Evolutionary conservation across 2,113 vertebrate species (phyloP).

Genomic region (Leptobrachium leishanense): DNA sequence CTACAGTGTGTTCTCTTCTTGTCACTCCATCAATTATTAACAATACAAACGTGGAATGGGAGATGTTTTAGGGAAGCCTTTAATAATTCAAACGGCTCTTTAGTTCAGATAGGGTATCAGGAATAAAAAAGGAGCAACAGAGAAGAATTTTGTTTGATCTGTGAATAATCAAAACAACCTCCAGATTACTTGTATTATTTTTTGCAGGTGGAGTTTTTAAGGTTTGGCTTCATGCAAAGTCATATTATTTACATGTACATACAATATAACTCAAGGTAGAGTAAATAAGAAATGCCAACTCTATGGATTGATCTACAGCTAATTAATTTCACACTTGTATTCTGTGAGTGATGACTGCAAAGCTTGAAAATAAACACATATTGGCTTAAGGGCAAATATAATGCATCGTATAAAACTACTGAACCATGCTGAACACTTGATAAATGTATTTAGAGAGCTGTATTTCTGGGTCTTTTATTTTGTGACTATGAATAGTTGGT

Average conservation of each 20-base stretch:
- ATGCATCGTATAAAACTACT: slow-evolving; percentile 24
- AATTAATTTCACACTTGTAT: slow-evolving; percentile 34
- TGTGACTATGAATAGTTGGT: slow-evolving; percentile 4
- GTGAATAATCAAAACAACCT: too few species aligned
- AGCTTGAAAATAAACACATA: slow-evolving; percentile 31
- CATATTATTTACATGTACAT: slow-evolving; percentile 25
- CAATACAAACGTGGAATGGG: slow-evolving; percentile 58
- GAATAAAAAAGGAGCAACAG: slow-evolving; percentile 39
- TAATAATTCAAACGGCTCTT: slow-evolving; percentile 72
- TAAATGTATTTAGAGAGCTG: slow-evolving; percentile 15
- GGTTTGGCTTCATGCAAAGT: slow-evolving; percentile 36
- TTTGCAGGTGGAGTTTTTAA: slow-evolving; percentile 1
- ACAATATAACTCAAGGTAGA: slow-evolving; percentile 27
- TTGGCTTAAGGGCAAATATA: slow-evolving; percentile 14
- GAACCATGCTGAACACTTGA: slow-evolving; percentile 26
- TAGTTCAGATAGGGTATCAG: slow-evolving; percentile 65
- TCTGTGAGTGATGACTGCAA: slow-evolving; percentile 32
- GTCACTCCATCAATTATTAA: slow-evolving; percentile 70
- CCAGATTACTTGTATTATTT: slow-evolving; percentile 30
- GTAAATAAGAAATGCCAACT: slow-evolving; percentile 14
- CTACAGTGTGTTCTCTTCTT: slow-evolving; percentile 62
- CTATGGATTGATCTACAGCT: slow-evolving; percentile 34
- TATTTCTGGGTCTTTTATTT: slow-evolving; percentile 7
- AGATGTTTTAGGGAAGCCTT: slow-evolving; percentile 69
- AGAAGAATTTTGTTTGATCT: too few species aligned